Evolutionary conservation across 2,113 vertebrate species (phyloP).

Genomic region (Lycocorax pyrrhopterus): DNA sequence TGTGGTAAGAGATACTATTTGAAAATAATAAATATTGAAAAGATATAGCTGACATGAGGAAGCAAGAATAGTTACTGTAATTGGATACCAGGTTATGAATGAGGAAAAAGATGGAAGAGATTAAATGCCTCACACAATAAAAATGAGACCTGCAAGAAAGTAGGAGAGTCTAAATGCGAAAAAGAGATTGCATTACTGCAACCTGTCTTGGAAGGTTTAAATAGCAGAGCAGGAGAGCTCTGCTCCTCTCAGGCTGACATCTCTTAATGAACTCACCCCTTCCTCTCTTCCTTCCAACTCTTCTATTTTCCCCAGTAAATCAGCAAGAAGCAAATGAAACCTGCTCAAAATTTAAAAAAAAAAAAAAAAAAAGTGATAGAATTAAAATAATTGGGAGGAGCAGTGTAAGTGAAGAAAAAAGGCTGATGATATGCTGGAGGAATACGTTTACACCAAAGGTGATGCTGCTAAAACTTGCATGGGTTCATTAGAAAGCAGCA

Average conservation of each 20-base stretch:
- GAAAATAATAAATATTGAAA: constrained; percentile 59
- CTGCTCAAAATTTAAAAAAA: background rate
- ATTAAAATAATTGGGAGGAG: background rate
- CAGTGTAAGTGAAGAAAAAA: background rate
- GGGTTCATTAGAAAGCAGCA: background rate
- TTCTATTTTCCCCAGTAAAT: background rate
- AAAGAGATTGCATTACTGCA: constrained; percentile 16
- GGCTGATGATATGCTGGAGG: background rate
- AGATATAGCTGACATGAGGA: constrained; percentile 28
- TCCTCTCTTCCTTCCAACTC: background rate
- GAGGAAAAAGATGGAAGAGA: constrained; percentile 47
- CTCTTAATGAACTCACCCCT: background rate
- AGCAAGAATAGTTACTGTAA: constrained; percentile 58
- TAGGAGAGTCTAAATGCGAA: background rate
- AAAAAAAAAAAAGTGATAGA: background rate
- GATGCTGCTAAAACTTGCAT: background rate
- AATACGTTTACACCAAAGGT: background rate
- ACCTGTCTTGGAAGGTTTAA: constrained; percentile 6
- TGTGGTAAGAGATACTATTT: background rate
- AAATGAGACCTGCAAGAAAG: constrained; percentile 7
- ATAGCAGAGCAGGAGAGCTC: background rate
- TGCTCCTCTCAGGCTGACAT: background rate
- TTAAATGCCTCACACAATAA: constrained; percentile 30
- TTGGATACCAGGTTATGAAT: constrained; percentile 50
- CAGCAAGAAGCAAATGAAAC: background rate